phyloP scores from a whole-genome alignment of 1,140 invertebrate species.

The Zaprionus tsacasi region DNA sequence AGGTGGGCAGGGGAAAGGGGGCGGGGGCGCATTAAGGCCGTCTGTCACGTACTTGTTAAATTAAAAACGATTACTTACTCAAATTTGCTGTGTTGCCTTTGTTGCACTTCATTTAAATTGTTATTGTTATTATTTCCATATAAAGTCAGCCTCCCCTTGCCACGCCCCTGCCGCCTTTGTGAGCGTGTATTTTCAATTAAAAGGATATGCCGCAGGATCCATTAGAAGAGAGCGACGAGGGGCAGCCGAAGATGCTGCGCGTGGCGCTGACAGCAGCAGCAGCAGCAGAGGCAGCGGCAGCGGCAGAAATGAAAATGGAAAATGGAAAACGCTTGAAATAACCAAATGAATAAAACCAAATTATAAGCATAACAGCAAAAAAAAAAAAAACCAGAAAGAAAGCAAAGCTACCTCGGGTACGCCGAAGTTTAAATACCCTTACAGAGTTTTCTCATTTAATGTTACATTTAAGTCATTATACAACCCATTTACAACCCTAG shows the following conservation, averaged over 20 bases:
- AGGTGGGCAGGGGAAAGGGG: neutral
- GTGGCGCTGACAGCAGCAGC: slow-evolving; percentile 66
- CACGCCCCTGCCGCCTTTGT: neutral
- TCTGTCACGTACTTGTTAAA: slow-evolving; percentile 78
- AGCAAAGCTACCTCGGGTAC: too few species aligned
- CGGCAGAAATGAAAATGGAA: slow-evolving; percentile 36
- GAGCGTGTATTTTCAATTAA: slow-evolving; percentile 76
- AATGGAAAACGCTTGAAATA: slow-evolving; percentile 40
- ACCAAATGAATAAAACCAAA: slow-evolving; percentile 48
- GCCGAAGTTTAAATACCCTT: too few species aligned
- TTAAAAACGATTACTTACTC: slow-evolving; percentile 79
- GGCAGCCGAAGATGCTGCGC: slow-evolving; percentile 15
- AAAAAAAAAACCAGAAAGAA: slow-evolving; percentile 30
- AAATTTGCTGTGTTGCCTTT: slow-evolving; percentile 55
- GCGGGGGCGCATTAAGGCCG: slow-evolving; percentile 27
- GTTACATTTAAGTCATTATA: too few species aligned
- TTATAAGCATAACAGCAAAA: slow-evolving; percentile 47
- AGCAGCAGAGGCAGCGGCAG: slow-evolving; percentile 21
- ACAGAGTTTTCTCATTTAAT: too few species aligned
- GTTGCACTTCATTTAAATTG: slow-evolving; percentile 78
- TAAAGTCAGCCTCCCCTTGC: slow-evolving; percentile 52
- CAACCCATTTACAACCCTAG: too few species aligned
- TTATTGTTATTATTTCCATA: slow-evolving; percentile 80
- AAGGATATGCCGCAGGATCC: slow-evolving; percentile 72
- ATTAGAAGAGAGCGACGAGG: slow-evolving; percentile 1